Base-by-base conservation (phyloP, 1,140 invertebrate species). In the Phymorhynchus buccinoides region DNA sequence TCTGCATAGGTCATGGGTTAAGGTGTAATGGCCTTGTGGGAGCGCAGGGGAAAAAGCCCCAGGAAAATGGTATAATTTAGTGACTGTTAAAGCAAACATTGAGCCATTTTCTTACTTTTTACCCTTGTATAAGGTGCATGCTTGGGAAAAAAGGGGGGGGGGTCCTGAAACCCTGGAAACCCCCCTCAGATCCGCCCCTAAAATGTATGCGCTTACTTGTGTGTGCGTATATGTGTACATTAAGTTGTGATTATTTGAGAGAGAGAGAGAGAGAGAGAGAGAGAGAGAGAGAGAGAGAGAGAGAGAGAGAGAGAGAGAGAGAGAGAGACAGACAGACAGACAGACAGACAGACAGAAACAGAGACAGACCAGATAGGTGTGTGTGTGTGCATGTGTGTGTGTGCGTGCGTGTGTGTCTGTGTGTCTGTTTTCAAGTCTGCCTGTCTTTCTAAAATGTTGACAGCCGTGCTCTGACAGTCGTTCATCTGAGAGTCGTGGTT, bases 341-440 rank as follows among this genome's bases (percentile, higher is more conserved):
- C 9, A 2, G 4, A 30, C 3, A 2, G 9, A 6, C 52, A 56
- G 52, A 82, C 14, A 39, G 48, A 66, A 3, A 82, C 12, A 80
- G 6, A 32, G 32, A 37, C 30, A 80, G 6, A 37, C 4, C n/a
- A 12, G 32, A 80, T 14, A 30, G 9, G 77, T 44, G 18, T 42
- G 77, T 44, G 1, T 27, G 39, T 22, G 39, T 79, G 14, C 37
- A 3, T 41, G 41, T 79, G 16, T 42, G 16, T 79, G 41, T 32
- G 77, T 79, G 77, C 6, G 73, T 35, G 44, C 44, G 77, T 48
- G 77, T 79, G 77, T 48, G 44, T 32, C 7, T 18, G 9, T 79
- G 77, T 44, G 41, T 44, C 7, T 79, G 77, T 44, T 7, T 79
- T 42, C 7, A n/a, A n/a, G n/a, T n/a, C n/a, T n/a, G n/a, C n/a